Percentiles rank a stretch among this genome's conserved stretches.
Evolutionary conservation across 2,888 invertebrate species (phyloP).

Genomic region (Pteria penguin): DNA sequence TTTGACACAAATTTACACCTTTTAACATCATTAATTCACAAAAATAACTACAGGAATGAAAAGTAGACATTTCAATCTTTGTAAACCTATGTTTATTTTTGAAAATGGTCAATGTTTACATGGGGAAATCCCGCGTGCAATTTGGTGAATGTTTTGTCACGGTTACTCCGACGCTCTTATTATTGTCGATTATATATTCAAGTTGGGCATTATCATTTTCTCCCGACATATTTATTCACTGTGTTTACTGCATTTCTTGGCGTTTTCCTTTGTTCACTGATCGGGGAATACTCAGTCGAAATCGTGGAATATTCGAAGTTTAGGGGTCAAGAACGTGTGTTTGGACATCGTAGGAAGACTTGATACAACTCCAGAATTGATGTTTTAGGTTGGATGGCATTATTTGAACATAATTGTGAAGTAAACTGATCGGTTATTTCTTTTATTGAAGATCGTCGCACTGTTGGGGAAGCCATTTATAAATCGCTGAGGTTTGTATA

Average conservation of each 20-base stretch:
- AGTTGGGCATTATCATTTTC: conserved; percentile 32
- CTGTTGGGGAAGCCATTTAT: conserved; percentile 28
- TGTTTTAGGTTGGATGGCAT: neutral
- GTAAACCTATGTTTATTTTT: conserved; percentile 18
- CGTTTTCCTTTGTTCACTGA: conserved; percentile 24
- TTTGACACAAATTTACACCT: neutral
- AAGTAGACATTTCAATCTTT: conserved; percentile 21
- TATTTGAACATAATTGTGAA: conserved; percentile 24
- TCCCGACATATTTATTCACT: conserved; percentile 40
- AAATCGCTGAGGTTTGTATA: too few relatives aligned
- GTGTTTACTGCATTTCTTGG: conserved; percentile 22
- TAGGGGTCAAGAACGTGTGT: neutral
- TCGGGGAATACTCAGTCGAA: neutral
- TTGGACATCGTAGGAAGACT: neutral
- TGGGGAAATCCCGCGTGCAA: conserved; percentile 45
- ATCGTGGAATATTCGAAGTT: neutral
- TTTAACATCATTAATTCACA: neutral
- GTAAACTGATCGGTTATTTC: conserved; percentile 29
- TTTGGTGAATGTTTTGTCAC: conserved; percentile 37
- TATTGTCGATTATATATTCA: conserved; percentile 34
- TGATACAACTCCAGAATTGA: neutral
- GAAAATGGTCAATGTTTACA: conserved; percentile 29
- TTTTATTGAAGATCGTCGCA: conserved; percentile 23
- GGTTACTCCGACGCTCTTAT: conserved; percentile 14
- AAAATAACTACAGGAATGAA: neutral